Evolutionary conservation across 2,888 invertebrate genomes (phyloP), one percentile per base, ranked within the genome.

Genomic region (Bibio marci): DNA sequence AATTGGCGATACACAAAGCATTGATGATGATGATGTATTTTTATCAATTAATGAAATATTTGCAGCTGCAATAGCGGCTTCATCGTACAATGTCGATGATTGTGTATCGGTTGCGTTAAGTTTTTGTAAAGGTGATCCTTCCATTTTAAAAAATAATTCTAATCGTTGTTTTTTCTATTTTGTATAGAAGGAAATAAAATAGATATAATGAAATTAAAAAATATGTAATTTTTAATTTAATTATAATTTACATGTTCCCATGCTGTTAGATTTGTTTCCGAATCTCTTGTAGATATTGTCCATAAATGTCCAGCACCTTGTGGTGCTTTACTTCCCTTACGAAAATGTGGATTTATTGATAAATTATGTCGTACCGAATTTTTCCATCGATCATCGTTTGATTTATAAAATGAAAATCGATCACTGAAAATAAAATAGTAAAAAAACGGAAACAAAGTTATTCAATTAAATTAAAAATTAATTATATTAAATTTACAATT

Each of bases 371-470:
- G 68, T 2, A 90, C 87, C 0, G 87, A 88, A 55, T 90, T 90
- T 63, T 90, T 90, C 88, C 88, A 88, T 50, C 87, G 74, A 55
- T 88, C 88, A 50, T 90, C 88, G 53, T 85, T 81, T 30, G 82
- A 80, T 56, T 85, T 85, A 66, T 85, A 90, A 58, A 75, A 88
- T 0, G 87, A 85, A 60, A 83, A 88, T 43, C 80, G 81, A 53
- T 85, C 83, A 4, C 88, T 88, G 64, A 15, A 49, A 66, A 57
- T 43, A 19, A 28, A 22, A n/a, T n/a, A n/a, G n/a, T n/a, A n/a
- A n/a, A n/a, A n/a, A n/a, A n/a, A n/a, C n/a, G n/a, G n/a, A n/a
- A n/a, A n/a, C n/a, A n/a, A n/a, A n/a, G n/a, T n/a, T n/a, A n/a
- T n/a, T n/a, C n/a, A n/a, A n/a, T n/a, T n/a, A n/a, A n/a, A n/a